These are phyloP conservation scores for Sialis lutaria DNA, from an alignment of 2,888 invertebrate species.

Conservation along the genomic window DNA sequence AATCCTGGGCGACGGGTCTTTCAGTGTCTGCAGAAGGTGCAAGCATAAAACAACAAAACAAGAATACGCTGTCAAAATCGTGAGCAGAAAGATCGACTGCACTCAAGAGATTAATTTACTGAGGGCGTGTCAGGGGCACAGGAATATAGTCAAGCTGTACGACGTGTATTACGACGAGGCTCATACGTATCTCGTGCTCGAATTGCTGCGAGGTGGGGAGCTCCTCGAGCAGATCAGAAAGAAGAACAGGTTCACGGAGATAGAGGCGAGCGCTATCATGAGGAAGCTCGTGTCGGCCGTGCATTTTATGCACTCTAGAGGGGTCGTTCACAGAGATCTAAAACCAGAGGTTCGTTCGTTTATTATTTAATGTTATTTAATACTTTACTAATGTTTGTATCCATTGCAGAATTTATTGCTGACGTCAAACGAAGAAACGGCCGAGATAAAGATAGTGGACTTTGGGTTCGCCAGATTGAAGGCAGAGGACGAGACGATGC, in stretches of 20 bases:
- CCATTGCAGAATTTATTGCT: conserved; percentile 45
- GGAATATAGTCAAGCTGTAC: conserved; percentile 67
- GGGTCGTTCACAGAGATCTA: conserved; percentile 82
- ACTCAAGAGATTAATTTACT: conserved; percentile 62
- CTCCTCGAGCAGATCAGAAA: conserved; percentile 47
- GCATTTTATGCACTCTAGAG: conserved; percentile 63
- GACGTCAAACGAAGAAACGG: conserved; percentile 34
- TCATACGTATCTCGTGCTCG: conserved; percentile 82
- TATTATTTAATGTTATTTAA: conserved; percentile 2
- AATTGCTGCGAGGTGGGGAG: conserved; percentile 72
- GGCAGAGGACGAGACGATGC: conserved; percentile 38
- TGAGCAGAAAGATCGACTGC: conserved; percentile 45
- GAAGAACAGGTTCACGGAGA: conserved; percentile 54
- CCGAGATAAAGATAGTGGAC: conserved; percentile 77
- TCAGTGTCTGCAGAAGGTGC: conserved; percentile 73
- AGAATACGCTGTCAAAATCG: conserved; percentile 79
- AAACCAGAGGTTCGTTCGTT: conserved; percentile 67
- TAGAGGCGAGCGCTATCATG: conserved; percentile 62
- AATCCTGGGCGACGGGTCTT: conserved; percentile 75
- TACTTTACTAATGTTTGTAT: conserved; percentile 8
- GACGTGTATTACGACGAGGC: conserved; percentile 72
- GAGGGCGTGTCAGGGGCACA: conserved; percentile 72
- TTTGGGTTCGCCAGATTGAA: conserved; percentile 87
- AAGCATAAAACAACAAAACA: conserved; percentile 51
- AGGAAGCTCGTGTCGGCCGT: conserved; percentile 70